phyloP scores from a whole-genome alignment of 2,113 vertebrate species.

The Tauraco erythrolophus region DNA sequence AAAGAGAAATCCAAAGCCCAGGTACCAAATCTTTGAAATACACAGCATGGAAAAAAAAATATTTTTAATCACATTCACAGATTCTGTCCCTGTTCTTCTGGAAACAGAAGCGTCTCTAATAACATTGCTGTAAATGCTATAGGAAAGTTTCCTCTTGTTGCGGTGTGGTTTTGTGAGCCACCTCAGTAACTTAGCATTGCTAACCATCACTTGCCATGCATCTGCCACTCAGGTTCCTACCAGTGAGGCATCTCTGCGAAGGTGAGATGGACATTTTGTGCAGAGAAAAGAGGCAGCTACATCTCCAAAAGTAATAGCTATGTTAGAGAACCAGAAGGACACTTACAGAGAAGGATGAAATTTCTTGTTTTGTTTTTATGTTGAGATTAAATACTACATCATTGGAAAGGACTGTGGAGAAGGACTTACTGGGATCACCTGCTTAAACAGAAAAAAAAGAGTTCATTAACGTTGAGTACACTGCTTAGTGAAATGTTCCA shows the following conservation, averaged over 20 bases:
- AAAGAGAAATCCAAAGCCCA: slow-evolving; percentile 63
- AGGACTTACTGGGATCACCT: neutral
- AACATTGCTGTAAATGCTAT: slow-evolving; percentile 33
- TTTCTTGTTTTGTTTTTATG: neutral
- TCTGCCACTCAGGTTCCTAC: neutral
- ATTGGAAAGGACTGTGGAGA: neutral
- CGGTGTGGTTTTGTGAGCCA: neutral
- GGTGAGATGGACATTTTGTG: neutral
- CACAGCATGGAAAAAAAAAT: neutral
- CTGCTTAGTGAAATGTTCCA: neutral
- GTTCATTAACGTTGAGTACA: neutral
- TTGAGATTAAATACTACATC: neutral
- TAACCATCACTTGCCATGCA: neutral
- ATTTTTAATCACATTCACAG: slow-evolving; percentile 54
- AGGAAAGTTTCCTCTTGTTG: slow-evolving; percentile 54
- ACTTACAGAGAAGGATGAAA: neutral
- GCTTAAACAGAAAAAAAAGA: neutral
- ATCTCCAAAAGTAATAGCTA: neutral
- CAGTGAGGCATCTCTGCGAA: rapidly evolving
- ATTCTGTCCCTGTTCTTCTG: slow-evolving; percentile 40
- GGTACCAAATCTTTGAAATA: slow-evolving; percentile 63
- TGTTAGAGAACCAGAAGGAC: neutral
- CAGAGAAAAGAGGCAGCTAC: neutral
- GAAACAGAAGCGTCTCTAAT: slow-evolving; percentile 62
- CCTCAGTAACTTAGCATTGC: neutral